A percentile compares a stretch with the other conserved stretches of the same genome.
phyloP scores from a whole-genome alignment of 2,888 invertebrate genomes.

The Salpingus planirostris region DNA sequence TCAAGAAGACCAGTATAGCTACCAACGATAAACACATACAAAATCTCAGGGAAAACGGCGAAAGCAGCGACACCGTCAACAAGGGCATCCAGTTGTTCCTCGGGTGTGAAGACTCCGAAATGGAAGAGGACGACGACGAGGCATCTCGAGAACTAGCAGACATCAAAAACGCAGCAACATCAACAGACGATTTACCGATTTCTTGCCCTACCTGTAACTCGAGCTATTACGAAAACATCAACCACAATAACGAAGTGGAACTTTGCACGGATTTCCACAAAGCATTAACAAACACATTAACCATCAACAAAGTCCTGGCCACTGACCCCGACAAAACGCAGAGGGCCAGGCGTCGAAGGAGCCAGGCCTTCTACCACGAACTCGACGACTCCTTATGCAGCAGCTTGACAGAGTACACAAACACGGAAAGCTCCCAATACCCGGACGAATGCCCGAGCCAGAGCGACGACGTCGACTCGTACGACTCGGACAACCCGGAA shows the following conservation, averaged over 20 bases:
- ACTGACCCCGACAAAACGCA: conserved; percentile 19
- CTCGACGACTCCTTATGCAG: conserved; percentile 35
- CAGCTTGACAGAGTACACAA: conserved; percentile 29
- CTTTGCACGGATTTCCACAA: conserved; percentile 29
- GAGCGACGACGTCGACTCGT: conserved; percentile 30
- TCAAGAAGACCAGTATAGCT: conserved; percentile 30
- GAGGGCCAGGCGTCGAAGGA: conserved; percentile 25
- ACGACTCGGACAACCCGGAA: conserved; percentile 19
- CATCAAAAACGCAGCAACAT: conserved; percentile 20
- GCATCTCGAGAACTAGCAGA: too few species aligned
- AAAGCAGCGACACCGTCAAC: conserved; percentile 13
- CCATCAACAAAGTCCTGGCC: conserved; percentile 24
- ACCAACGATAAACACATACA: conserved; percentile 30
- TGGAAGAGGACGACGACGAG: too few species aligned
- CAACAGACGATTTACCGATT: conserved; percentile 29
- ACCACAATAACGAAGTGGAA: conserved; percentile 30
- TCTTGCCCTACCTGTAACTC: conserved; percentile 28
- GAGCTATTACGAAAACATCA: conserved; percentile 23
- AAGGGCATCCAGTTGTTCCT: conserved; percentile 21
- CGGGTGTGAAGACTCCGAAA: conserved; percentile 9
- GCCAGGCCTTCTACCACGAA: conserved; percentile 29
- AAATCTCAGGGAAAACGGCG: conserved; percentile 21
- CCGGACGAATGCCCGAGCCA: conserved; percentile 25
- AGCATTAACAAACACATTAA: conserved; percentile 30
- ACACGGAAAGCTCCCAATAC: conserved; percentile 28